Evolutionary conservation across 2,797 vertebrate genomes (phyloP).

Genomic region (Harpagifer antarcticus): DNA sequence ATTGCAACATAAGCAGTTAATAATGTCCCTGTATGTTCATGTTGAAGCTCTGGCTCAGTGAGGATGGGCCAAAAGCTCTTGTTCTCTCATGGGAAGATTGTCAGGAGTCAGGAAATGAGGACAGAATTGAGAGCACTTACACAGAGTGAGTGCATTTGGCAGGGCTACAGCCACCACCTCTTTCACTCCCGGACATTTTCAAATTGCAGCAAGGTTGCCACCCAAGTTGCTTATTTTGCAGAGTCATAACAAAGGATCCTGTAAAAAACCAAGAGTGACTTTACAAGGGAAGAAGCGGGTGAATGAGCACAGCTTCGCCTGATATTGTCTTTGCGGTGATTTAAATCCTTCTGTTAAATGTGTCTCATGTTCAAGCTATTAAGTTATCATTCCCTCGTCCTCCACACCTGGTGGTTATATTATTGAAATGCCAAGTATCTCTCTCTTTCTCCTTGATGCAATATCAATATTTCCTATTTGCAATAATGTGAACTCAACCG

Average conservation of each 20-base stretch:
- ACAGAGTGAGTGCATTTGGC: constrained; percentile 68
- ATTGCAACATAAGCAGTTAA: constrained; percentile 41
- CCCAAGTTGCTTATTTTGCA: constrained; percentile 43
- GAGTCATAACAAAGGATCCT: constrained; percentile 42
- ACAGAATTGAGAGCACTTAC: constrained; percentile 66
- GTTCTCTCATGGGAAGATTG: constrained; percentile 55
- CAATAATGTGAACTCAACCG: no score
- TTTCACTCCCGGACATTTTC: constrained; percentile 43
- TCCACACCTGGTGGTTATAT: constrained; percentile 3
- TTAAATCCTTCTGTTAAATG: constrained; percentile 27
- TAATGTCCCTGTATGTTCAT: constrained; percentile 34
- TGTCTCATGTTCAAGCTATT: constrained; percentile 35
- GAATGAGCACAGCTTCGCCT: background rate
- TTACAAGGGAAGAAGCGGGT: constrained; percentile 2
- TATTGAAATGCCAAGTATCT: constrained; percentile 13
- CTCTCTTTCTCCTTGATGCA: no score
- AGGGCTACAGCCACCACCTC: constrained; percentile 30
- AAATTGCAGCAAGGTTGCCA: constrained; percentile 55
- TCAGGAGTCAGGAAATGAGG: constrained; percentile 66
- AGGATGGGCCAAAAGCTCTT: constrained; percentile 42
- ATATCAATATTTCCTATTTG: no score
- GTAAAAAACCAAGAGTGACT: constrained; percentile 29
- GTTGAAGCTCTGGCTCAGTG: constrained; percentile 41
- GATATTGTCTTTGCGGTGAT: constrained; percentile 1
- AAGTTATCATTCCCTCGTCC: constrained; percentile 7